Evolutionary conservation across 2,113 vertebrate species (phyloP), one percentile per base, ranked within the genome.

Genomic region (Antennarius striatus): DNA sequence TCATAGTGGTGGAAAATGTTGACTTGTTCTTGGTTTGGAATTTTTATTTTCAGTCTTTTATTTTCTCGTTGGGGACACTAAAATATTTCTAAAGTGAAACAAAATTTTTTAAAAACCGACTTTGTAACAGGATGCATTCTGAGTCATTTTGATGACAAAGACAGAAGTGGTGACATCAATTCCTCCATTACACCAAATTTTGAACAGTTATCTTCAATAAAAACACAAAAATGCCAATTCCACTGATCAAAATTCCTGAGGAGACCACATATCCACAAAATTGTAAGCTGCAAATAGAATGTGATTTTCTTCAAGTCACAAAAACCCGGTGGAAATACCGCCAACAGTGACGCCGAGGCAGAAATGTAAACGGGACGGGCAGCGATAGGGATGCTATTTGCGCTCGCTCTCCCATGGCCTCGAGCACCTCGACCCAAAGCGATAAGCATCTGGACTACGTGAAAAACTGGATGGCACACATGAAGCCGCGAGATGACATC

Each of bases 291-390:
- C 22, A 22, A 22, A 22, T 22, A 22, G 22, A 9, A 29, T 71
- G 60, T 54, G 61, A 32, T 63, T 65, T 73, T 28, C 3, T 57
- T 62, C n/a, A 56, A 39, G 17, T 60, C 58, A 58, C 9, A 2
- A 73, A 60, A 61, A 69, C 54, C 65, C 3, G 10, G 36, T 16
- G 50, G 4, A 61, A 51, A 22, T 22, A 22, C 22, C 22, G 2
- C 22, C 1, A 22, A 4, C 56, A 7, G 39, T 10, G 59, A 64
- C 29, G 10, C 59, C 4, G 16, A 61, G 49, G 14, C 78, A 62
- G 63, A 63, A 61, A 36, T 72, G 79, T 86, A 85, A 86, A 90
- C 87, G 86, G 90, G 87, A 90, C 89, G 74, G 42, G 50, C 1
- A 47, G 70, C 83, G 85, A 86, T 87, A 83, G 73, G 5, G 63